These are phyloP conservation scores for Dysidea cf. avara DNA, from an alignment of 37 sponge, comb jelly and placozoan genomes.

Conservation along the genomic window DNA sequence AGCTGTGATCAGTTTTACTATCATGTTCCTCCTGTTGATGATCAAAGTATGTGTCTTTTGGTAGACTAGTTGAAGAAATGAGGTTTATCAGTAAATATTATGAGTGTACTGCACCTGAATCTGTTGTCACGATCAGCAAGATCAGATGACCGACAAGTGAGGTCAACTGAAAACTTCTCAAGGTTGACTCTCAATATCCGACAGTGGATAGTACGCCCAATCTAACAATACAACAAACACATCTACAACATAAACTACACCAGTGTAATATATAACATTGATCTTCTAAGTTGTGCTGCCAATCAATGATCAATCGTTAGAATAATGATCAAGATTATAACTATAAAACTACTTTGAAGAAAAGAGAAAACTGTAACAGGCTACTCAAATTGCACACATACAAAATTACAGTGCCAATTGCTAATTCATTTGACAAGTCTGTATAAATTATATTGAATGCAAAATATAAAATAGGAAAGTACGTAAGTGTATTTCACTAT, in stretches of 20 bases:
- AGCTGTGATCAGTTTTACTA: slow-evolving; percentile 54
- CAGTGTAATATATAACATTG: neutral
- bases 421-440: no score
- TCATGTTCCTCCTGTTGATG: slow-evolving; percentile 61
- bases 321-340: no score
- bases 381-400: no score
- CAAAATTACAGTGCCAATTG: no score
- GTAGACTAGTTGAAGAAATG: slow-evolving; percentile 13
- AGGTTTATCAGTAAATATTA: neutral
- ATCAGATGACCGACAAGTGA: slow-evolving; percentile 89
- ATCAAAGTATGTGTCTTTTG: slow-evolving; percentile 92
- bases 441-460: no score
- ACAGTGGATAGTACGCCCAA: slow-evolving; percentile 89
- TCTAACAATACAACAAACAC: slow-evolving; percentile 22
- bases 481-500: no score
- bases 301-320: no score
- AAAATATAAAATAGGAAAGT: no score
- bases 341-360: no score
- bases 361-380: no score
- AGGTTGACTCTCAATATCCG: slow-evolving; percentile 81
- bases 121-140: slow-evolving; percentile 70
- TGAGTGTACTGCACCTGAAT: slow-evolving; percentile 49
- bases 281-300: no score
- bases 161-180: slow-evolving; percentile 92
- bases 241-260: neutral